These are phyloP conservation scores for Rhabdophis nuchalis DNA, from an alignment of 2,797 vertebrate genomes.

Conservation along the genomic window DNA sequence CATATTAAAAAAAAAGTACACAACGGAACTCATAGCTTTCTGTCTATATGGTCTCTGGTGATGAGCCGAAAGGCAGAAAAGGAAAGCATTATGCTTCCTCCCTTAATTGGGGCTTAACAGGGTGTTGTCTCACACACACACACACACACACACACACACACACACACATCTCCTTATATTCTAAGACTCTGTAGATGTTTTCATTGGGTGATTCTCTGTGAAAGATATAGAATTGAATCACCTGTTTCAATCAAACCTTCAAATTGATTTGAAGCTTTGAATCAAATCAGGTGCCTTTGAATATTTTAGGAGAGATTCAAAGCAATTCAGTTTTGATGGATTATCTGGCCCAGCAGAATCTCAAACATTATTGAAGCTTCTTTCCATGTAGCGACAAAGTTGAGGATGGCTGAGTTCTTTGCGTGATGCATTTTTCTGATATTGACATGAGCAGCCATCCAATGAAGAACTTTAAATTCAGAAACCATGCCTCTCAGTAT, in stretches of 20 bases:
- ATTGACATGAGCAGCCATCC: background rate
- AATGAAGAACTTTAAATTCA: background rate
- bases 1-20: too few species aligned
- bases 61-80: too few species aligned
- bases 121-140: too few species aligned
- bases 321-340: background rate
- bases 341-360: background rate
- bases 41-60: too few species aligned
- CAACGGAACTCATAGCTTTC: too few species aligned
- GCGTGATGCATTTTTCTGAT: background rate
- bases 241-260: background rate
- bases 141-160: too few species aligned
- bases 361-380: background rate
- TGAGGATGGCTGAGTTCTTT: background rate
- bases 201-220: background rate
- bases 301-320: background rate
- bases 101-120: too few species aligned
- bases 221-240: background rate
- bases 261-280: background rate
- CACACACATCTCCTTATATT: too few species aligned
- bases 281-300: background rate
- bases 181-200: background rate
- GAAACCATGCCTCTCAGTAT: background rate
- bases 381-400: background rate
- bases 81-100: too few species aligned